A percentile compares a stretch with the other conserved stretches of the same genome.
phyloP scores from a whole-genome alignment of 1,140 invertebrate species.

The Alviniconcha marisindica region DNA sequence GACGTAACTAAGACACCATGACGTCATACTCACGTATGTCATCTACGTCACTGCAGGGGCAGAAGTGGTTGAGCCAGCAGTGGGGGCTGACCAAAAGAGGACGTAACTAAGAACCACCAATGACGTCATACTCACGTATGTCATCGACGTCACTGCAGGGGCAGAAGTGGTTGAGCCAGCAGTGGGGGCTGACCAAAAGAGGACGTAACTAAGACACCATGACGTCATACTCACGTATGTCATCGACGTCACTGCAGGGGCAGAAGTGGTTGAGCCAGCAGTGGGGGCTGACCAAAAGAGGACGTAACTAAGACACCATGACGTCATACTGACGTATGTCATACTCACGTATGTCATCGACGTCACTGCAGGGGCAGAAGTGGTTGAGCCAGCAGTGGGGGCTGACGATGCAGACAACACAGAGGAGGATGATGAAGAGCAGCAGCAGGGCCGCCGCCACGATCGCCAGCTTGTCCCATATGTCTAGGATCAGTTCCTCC shows the following conservation, averaged over 20 bases:
- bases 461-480: conserved; percentile 60
- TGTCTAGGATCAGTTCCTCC: conserved; percentile 43
- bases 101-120: not conserved
- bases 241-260: too few relatives aligned
- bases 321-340: too few relatives aligned
- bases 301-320: too few relatives aligned
- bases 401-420: conserved; percentile 52
- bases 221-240: too few relatives aligned
- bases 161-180: conserved; percentile 52
- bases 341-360: too few relatives aligned
- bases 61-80: too few relatives aligned
- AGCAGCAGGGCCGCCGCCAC: conserved; percentile 48
- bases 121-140: not conserved
- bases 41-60: too few relatives aligned
- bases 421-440: conserved; percentile 48
- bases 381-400: conserved; percentile 55
- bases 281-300: too few relatives aligned
- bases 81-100: not conserved
- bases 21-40: too few relatives aligned
- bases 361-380: conserved; percentile 53
- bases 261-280: too few relatives aligned
- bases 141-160: conserved; percentile 50
- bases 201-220: too few relatives aligned
- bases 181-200: conserved; percentile 54
- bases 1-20: too few relatives aligned